Conservation (phyloP, 2,797 vertebrate species). For the Rhincodon typus region DNA sequence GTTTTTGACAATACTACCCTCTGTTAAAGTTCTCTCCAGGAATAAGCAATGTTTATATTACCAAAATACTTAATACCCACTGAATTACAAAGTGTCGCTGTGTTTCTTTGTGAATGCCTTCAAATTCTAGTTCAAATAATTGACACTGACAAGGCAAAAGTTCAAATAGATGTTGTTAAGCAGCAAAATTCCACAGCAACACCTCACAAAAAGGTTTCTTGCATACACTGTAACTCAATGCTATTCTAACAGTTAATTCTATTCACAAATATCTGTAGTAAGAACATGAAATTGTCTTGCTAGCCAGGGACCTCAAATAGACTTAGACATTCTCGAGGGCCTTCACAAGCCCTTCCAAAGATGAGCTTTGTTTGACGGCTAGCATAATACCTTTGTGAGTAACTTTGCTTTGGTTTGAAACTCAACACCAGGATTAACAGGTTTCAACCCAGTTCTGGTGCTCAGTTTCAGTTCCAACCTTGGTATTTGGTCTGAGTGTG, state of each 20-base stretch:
- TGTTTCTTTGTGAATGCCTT: conserved; percentile 20
- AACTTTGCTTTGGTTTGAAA: conserved; percentile 54
- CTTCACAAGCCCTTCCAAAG: conserved; percentile 53
- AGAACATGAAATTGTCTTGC: conserved; percentile 65
- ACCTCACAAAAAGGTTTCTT: conserved; percentile 71
- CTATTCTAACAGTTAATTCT: conserved; percentile 73
- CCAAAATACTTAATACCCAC: conserved; percentile 35
- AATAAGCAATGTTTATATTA: conserved; percentile 34
- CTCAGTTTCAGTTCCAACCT: conserved; percentile 63
- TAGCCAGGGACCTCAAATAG: conserved; percentile 61
- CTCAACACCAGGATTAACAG: conserved; percentile 74
- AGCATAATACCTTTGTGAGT: conserved; percentile 60
- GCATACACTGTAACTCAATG: conserved; percentile 74
- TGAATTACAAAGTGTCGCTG: conserved; percentile 35
- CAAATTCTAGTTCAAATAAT: conserved; percentile 35
- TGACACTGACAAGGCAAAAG: conserved; percentile 46
- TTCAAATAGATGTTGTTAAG: conserved; percentile 71
- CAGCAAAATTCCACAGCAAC: conserved; percentile 70
- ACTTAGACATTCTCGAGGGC: conserved; percentile 56
- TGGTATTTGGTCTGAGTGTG: conserved; percentile 44
- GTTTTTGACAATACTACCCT: conserved; percentile 5
- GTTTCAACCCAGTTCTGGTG: conserved; percentile 61
- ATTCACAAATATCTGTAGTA: conserved; percentile 62
- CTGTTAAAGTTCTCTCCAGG: neutral
- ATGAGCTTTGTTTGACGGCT: conserved; percentile 69